Conservation (phyloP, 2,797 vertebrate genomes). For the Phrynocephalus forsythii region DNA sequence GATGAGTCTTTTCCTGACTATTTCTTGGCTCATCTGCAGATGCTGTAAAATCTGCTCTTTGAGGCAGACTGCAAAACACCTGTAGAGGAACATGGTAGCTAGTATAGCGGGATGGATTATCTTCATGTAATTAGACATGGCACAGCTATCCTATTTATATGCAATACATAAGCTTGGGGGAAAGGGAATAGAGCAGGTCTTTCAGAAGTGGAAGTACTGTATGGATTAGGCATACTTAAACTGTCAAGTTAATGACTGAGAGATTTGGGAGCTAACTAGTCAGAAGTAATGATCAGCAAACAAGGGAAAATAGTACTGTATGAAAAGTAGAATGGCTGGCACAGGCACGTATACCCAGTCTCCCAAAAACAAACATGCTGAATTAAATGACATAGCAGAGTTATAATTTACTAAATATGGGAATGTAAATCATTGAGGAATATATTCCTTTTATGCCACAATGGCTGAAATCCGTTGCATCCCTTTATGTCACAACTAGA, state of each 20-base stretch:
- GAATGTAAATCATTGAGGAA: not conserved
- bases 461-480: not conserved
- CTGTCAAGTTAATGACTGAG: not conserved
- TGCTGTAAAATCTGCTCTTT: not conserved
- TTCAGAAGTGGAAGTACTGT: not conserved
- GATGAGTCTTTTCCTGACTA: not conserved
- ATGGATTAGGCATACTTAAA: not conserved
- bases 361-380: not conserved
- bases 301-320: not conserved
- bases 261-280: not conserved
- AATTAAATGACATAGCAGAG: not conserved
- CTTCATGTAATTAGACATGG: not conserved
- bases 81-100: not conserved
- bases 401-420: not conserved
- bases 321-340: not conserved
- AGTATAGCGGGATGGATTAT: not conserved
- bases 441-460: not conserved
- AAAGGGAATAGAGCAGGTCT: not conserved
- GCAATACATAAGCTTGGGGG: not conserved
- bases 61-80: not conserved
- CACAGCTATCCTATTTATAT: not conserved
- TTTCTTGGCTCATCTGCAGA: not conserved
- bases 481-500: not conserved
- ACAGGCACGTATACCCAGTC: not conserved
- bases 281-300: not conserved